Evolutionary conservation across 2,888 invertebrate genomes (phyloP).

Genomic region (Philhelius pedissequus): DNA sequence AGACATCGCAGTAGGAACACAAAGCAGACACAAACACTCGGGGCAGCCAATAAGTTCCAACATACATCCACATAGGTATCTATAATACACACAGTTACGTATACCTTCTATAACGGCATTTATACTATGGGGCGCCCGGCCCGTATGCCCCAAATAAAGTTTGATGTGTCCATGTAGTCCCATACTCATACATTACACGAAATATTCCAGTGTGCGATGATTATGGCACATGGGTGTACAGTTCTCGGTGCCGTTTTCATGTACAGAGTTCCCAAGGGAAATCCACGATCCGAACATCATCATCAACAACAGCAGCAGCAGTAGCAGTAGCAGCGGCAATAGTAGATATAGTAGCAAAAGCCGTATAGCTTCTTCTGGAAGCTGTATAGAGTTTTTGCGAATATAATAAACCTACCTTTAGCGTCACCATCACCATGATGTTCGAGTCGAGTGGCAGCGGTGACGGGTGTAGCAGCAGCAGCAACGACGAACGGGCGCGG

Average conservation of each 20-base stretch:
- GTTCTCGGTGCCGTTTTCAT: slow-evolving; percentile 70
- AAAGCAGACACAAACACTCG: slow-evolving; percentile 59
- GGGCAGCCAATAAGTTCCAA: slow-evolving; percentile 61
- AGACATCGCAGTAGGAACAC: slow-evolving; percentile 27
- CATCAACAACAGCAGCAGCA: slow-evolving; percentile 73
- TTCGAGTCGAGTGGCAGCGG: slow-evolving; percentile 63
- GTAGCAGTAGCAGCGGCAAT: slow-evolving; percentile 67
- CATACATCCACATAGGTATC: background rate
- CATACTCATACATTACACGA: slow-evolving; percentile 74
- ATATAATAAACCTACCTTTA: slow-evolving; percentile 67
- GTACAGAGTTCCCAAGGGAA: slow-evolving; percentile 74
- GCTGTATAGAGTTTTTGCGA: slow-evolving; percentile 51
- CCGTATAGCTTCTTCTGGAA: slow-evolving; percentile 50
- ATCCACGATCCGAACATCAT: slow-evolving; percentile 77
- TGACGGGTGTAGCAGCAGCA: background rate
- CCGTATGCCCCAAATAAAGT: slow-evolving; percentile 75
- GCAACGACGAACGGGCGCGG: slow-evolving; percentile 26
- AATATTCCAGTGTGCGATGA: slow-evolving; percentile 77
- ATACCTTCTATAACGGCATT: slow-evolving; percentile 57
- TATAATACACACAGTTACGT: background rate
- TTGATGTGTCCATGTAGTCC: slow-evolving; percentile 77
- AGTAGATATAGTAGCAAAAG: slow-evolving; percentile 54
- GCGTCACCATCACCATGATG: slow-evolving; percentile 66
- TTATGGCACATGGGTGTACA: slow-evolving; percentile 79
- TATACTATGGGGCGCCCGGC: slow-evolving; percentile 67